Percentiles rank a stretch among this genome's conserved stretches.
These are phyloP conservation scores for Poecilia velifera DNA, from an alignment of 2,797 vertebrate genomes.

Conservation along the genomic window DNA sequence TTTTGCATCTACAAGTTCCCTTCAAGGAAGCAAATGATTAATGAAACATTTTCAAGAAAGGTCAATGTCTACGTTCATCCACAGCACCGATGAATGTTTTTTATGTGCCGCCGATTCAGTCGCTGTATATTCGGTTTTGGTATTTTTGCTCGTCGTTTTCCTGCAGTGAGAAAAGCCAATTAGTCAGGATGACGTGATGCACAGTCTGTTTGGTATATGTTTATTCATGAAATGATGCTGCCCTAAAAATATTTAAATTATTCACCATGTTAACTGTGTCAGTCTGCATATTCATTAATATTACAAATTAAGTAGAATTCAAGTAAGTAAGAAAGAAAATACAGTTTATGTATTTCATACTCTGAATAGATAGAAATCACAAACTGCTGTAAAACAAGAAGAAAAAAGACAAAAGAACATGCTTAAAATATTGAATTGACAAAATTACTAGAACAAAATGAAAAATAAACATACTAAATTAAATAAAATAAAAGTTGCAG, in stretches of 20 bases:
- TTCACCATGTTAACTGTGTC: not conserved
- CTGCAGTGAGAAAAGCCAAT: no score
- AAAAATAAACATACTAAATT: not conserved
- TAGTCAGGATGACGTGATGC: not conserved
- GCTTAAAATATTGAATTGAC: not conserved
- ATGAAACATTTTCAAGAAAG: not conserved
- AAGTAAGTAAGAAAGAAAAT: not conserved
- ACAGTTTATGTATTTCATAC: not conserved
- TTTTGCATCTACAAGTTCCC: not conserved
- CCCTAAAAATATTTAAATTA: not conserved
- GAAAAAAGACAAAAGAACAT: not conserved
- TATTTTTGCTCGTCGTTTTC: not conserved
- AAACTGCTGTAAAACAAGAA: not conserved
- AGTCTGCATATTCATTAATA: not conserved
- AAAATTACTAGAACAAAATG: not conserved
- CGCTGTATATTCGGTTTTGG: not conserved
- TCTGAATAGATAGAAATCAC: not conserved
- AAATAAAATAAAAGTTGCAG: not conserved
- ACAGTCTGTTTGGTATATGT: not conserved
- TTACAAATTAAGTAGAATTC: not conserved
- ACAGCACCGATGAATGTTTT: not conserved
- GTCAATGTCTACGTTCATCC: not conserved
- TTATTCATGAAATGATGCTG: not conserved
- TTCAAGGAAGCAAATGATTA: not conserved
- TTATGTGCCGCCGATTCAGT: not conserved